Base-by-base conservation (phyloP, 2,797 vertebrate species). In the Fundulus diaphanus region DNA sequence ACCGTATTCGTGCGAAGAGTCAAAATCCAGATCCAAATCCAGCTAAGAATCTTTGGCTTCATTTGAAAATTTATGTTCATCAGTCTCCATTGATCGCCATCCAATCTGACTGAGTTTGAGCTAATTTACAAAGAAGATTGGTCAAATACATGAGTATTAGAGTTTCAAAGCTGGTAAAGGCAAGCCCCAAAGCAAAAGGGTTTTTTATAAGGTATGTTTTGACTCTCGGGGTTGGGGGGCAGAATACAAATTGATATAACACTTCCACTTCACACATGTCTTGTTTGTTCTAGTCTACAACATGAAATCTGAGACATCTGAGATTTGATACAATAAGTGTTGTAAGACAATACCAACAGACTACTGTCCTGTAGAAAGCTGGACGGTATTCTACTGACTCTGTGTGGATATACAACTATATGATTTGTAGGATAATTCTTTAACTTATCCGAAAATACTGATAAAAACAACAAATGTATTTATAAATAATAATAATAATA, bases 341-440 rank as follows among this genome's bases (percentile, higher is more conserved):
- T 46, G 20, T 31, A 33, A 40, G 18, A 44, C 6, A 27, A 72
- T 66, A n/a, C 29, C 35, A 37, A 71, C n/a, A 72, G n/a, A 5
- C 52, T 33, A n/a, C 16, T 59, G 56, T 33, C 29, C 29, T 59
- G 3, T 59, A 57, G 27, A 31, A 7, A 15, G 33, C 0, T 24
- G 33, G 8, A 59, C 56, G 40, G 61, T 15, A 24, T 40, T 24
- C 4, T 37, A n/a, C 5, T 65, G 22, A n/a, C 29, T 24, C 4
- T 59, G 59, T 49, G 66, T 79, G 73, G 37, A 76, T 31, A 27
- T 42, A 57, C 12, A 40, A 40, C 24, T 68, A 20, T 72, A 31
- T 40, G 1, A 31, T 2, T 18, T 49, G 52, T 46, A 73, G 70
- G 3, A 61, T 9, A 70, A 52, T 24, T 37, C 52, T 67, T 54